Base-by-base conservation (phyloP, 2,888 invertebrate genomes). In the Ametastegia equiseti region DNA sequence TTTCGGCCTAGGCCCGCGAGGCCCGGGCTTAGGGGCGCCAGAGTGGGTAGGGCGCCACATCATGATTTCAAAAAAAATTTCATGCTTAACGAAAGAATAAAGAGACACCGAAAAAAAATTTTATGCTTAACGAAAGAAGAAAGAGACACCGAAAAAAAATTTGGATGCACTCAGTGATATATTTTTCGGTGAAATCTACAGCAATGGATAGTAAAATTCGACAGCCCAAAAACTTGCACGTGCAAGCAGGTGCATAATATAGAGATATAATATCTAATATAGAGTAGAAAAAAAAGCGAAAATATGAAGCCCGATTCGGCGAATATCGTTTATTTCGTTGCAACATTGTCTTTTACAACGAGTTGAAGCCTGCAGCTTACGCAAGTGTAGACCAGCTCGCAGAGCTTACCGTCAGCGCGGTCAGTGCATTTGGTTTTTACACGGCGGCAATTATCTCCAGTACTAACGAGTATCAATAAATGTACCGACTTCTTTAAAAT, bases 241-340 rank as follows among this genome's bases (percentile, higher is more conserved):
- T n/a, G n/a, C n/a, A n/a, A n/a, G n/a, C n/a, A n/a, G n/a, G n/a
- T 63, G 36, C 27, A 39, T 39, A 15, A 30, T 67, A 33, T 36
- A 36, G 67, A 67, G 36, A 67, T 67, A 36, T 67, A 67, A 39
- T 67, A 67, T 33, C 33, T n/a, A n/a, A n/a, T n/a, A n/a, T n/a
- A n/a, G n/a, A n/a, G n/a, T n/a, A 71, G 27, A 23, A 47, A 71
- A 71, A 71, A 45, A 19, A 73, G 47, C 47, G 50, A 73, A 73
- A 73, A 73, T 73, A 73, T 73, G 45, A 73, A 47, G 73, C 30
- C 50, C 50, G 47, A 73, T 73, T 45, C 27, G 73, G 73, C 73
- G 47, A 73, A 47, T 47, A 30, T 50, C 47, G 23, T n/a, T 73
- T 73, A 30, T 30, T 47, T 50, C 47, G 47, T 73, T 45, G 30